Conservation (phyloP, 2,797 vertebrate genomes). For the Amphiprion clarkii region DNA sequence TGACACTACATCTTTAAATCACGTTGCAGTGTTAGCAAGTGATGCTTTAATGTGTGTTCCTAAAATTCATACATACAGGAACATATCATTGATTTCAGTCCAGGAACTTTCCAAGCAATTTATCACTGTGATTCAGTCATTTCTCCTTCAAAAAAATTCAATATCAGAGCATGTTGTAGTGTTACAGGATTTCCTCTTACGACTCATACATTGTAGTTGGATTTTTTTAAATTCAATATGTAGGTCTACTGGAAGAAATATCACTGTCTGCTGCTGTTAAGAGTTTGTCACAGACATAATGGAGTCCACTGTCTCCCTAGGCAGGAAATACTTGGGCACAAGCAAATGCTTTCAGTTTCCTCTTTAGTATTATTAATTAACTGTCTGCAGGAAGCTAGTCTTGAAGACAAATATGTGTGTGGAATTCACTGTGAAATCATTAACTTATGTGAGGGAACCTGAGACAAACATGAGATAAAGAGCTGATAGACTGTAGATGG, state of each 20-base stretch:
- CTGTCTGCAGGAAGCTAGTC: constrained; percentile 27
- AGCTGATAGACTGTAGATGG: neutral
- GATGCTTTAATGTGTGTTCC: no score
- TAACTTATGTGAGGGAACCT: constrained; percentile 20
- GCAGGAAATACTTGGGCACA: constrained; percentile 46
- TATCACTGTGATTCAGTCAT: no score
- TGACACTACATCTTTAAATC: no score
- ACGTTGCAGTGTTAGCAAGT: no score
- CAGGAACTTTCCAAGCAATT: no score
- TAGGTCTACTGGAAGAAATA: neutral
- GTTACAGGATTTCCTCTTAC: no score
- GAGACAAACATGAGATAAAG: neutral
- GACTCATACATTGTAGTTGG: no score
- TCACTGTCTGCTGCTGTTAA: neutral
- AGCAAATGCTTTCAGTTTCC: constrained; percentile 15
- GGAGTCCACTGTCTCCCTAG: constrained; percentile 20
- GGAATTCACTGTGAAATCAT: constrained; percentile 24
- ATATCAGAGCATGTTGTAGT: no score
- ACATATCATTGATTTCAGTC: no score
- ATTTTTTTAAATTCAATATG: neutral
- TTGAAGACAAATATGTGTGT: constrained; percentile 4
- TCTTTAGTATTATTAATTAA: constrained; percentile 44
- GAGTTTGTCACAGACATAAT: constrained; percentile 24
- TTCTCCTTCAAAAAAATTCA: no score
- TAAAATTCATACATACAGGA: no score